phyloP scores from a whole-genome alignment of 2,888 invertebrate species.

The Drosophila parthenogenetica region DNA sequence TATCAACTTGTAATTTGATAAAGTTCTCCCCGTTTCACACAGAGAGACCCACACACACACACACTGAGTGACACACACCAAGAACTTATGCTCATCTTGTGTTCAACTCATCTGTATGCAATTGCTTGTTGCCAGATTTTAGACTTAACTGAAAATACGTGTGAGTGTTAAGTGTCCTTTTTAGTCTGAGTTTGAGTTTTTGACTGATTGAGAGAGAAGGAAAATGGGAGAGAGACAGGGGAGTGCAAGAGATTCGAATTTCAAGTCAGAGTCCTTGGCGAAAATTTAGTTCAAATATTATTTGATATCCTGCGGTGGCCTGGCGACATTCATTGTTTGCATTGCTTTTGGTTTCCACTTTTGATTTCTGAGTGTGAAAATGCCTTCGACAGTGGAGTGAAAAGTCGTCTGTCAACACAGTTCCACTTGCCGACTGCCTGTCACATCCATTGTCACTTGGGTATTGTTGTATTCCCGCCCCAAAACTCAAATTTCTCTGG shows the following conservation, averaged over 20 bases:
- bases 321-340: conserved; percentile 73
- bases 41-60: conserved; percentile 45
- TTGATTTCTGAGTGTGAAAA: conserved; percentile 60
- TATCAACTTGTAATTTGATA: conserved; percentile 65
- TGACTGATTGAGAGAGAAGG: no score
- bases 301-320: conserved; percentile 77
- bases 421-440: conserved; percentile 50
- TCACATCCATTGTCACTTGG: conserved; percentile 74
- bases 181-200: not conserved
- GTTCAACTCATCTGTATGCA: conserved; percentile 48
- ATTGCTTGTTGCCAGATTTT: conserved; percentile 40
- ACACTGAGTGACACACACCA: conserved; percentile 33
- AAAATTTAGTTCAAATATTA: conserved; percentile 73
- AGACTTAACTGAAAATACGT: conserved; percentile 46
- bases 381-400: conserved; percentile 39
- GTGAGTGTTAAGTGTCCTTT: conserved; percentile 18
- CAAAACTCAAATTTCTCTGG: not conserved
- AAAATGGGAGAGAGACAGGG: no score
- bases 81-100: conserved; percentile 25
- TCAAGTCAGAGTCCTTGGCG: conserved; percentile 12
- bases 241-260: no score
- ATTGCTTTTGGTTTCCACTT: conserved; percentile 66
- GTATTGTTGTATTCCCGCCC: conserved; percentile 54
- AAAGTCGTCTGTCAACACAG: conserved; percentile 54
- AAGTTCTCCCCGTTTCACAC: conserved; percentile 16